Evolutionary conservation across 2,113 vertebrate species (phyloP).

Genomic region (Passer montanus): DNA sequence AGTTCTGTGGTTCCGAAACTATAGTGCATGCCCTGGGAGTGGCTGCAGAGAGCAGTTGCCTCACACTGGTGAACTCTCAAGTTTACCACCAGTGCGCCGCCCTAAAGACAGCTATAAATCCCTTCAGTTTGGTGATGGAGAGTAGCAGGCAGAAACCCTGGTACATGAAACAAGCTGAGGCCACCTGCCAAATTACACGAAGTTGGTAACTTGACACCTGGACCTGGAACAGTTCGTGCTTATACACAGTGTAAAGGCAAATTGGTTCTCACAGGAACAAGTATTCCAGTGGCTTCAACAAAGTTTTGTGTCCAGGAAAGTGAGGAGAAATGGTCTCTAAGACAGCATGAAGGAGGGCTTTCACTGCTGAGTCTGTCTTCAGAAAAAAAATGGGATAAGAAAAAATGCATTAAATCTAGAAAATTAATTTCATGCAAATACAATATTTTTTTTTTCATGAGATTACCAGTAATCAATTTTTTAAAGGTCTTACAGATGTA

Average conservation of each 20-base stretch:
- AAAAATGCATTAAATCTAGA: not conserved
- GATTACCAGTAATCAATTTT: not conserved
- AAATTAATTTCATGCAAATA: not conserved
- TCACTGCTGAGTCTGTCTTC: not conserved
- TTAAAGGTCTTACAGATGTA: not conserved
- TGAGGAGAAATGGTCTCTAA: not conserved
- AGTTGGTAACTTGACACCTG: not conserved
- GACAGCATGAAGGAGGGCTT: not conserved
- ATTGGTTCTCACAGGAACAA: not conserved
- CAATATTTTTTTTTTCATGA: not conserved
- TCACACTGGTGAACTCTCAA: rapidly evolving
- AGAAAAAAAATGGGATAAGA: not conserved
- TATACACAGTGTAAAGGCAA: not conserved
- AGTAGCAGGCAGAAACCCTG: not conserved
- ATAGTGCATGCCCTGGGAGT: not conserved
- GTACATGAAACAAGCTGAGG: rapidly evolving
- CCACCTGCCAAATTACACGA: rapidly evolving
- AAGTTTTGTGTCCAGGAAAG: not conserved
- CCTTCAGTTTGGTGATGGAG: not conserved
- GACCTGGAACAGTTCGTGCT: rapidly evolving
- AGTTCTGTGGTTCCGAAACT: not conserved
- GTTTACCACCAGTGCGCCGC: not conserved
- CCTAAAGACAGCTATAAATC: not conserved
- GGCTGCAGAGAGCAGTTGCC: not conserved
- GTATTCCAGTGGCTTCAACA: not conserved